Evolutionary conservation across 2,113 vertebrate species (phyloP), one percentile per base, ranked within the genome.

Genomic region (Cyanoliseus patagonus): DNA sequence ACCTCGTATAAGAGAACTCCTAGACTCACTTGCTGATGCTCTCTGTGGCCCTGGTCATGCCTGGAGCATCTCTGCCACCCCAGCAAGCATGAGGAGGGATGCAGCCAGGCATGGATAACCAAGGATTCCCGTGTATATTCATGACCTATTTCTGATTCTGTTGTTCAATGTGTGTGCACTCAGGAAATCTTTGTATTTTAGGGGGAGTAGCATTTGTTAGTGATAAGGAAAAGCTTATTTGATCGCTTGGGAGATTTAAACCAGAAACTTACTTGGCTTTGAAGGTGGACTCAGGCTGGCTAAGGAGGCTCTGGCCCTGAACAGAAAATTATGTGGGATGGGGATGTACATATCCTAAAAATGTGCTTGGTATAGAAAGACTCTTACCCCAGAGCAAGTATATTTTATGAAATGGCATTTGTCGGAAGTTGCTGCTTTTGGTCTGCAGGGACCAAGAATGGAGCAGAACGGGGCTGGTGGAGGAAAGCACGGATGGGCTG

Each of bases 131-230:
- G 44, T 2, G 18, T 42, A 42, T 89, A 70, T 94, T 25, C 2
- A 0, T 97, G 96, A 97, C 96, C 96, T 96, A 97, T 82, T 97
- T 97, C 94, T 94, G 83, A 2, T 44, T 82, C 91, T 95, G 86
- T 82, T 95, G 80, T 69, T 89, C 86, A 13, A 74, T 1, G 23
- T 52, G 69, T 67, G 79, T 41, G 75, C 0, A 3, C 82, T 87
- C 59, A 13, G 69, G 84, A 88, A 74, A 37, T 83, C 88, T 85
- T 23, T n/a, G 63, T 90, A 81, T 86, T 94, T 92, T 28, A 76
- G 63, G 80, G 84, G 46, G 42, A 82, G 79, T 31, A 49, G 59
- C 39, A 53, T 37, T 94, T 96, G 80, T 18, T 30, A 55, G 51
- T 11, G 88, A 47, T 44, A 68, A 88, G 41, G n/a, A 82, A 86